These are phyloP conservation scores for Tillus elongatus DNA, from an alignment of 2,888 invertebrate species.

Conservation along the genomic window DNA sequence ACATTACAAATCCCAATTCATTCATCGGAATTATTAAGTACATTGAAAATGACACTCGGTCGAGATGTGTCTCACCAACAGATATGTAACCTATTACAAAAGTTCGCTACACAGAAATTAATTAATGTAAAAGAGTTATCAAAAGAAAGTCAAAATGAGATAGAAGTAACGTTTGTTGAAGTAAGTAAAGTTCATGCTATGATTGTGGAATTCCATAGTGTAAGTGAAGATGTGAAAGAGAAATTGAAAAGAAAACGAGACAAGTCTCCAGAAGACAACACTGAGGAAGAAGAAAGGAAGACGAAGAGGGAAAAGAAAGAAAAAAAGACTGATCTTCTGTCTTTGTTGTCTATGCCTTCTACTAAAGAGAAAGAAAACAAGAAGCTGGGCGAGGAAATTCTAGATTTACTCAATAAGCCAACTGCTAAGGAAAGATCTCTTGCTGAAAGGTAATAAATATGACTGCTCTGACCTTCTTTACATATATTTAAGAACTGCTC, in stretches of 20 bases:
- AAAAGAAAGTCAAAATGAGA: constrained; percentile 42
- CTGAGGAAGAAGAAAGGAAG: constrained; percentile 49
- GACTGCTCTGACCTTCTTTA: too few species aligned
- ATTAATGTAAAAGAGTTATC: constrained; percentile 48
- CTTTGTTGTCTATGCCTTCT: constrained; percentile 81
- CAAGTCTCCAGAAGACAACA: constrained; percentile 30
- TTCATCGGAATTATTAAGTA: constrained; percentile 54
- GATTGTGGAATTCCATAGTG: constrained; percentile 37
- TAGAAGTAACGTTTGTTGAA: constrained; percentile 49
- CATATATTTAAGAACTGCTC: too few species aligned
- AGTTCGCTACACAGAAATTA: constrained; percentile 67
- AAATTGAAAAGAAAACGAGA: constrained; percentile 44
- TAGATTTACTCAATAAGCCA: constrained; percentile 86
- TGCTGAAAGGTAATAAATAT: too few species aligned
- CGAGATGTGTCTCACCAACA: constrained; percentile 50
- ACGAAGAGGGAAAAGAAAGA: constrained; percentile 49
- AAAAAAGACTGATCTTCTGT: constrained; percentile 53
- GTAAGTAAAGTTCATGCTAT: constrained; percentile 50
- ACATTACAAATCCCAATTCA: constrained; percentile 62
- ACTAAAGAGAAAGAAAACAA: constrained; percentile 93
- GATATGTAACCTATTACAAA: constrained; percentile 64
- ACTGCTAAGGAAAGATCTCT: constrained; percentile 92
- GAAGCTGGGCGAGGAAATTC: constrained; percentile 90
- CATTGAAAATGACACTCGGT: constrained; percentile 46
- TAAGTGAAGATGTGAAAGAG: constrained; percentile 30